Conservation (phyloP, 2,888 invertebrate species). For the Galeopsomyia nigrocyanea region DNA sequence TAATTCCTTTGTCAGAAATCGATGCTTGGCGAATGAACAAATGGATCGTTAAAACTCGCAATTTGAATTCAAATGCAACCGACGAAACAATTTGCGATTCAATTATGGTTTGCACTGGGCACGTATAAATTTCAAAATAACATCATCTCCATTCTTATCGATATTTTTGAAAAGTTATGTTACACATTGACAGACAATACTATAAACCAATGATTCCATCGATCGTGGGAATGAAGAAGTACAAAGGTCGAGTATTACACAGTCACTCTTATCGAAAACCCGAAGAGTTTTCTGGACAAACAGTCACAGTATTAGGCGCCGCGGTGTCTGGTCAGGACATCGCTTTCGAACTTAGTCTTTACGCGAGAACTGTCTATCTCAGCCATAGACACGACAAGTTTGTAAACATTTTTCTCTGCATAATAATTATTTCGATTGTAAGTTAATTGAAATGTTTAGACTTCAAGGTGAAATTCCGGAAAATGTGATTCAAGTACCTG, state of each 20-base stretch:
- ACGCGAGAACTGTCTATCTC: background rate
- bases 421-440: background rate
- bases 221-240: background rate
- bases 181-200: background rate
- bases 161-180: too few species aligned
- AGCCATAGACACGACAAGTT: background rate
- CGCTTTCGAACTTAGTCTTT: background rate
- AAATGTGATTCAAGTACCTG: constrained; percentile 3
- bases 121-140: background rate
- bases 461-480: background rate
- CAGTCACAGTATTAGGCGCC: background rate
- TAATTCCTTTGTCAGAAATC: too few species aligned
- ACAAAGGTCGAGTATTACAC: background rate
- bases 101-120: background rate
- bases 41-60: too few species aligned
- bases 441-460: constrained; percentile 1
- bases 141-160: too few species aligned
- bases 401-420: background rate
- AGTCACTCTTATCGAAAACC: constrained; percentile 2
- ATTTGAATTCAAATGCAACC: background rate
- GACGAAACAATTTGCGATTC: background rate
- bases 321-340: background rate
- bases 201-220: background rate
- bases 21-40: too few species aligned
- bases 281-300: background rate